These are phyloP conservation scores for Erynnis tages DNA, from an alignment of 2,888 invertebrate genomes.

Conservation along the genomic window DNA sequence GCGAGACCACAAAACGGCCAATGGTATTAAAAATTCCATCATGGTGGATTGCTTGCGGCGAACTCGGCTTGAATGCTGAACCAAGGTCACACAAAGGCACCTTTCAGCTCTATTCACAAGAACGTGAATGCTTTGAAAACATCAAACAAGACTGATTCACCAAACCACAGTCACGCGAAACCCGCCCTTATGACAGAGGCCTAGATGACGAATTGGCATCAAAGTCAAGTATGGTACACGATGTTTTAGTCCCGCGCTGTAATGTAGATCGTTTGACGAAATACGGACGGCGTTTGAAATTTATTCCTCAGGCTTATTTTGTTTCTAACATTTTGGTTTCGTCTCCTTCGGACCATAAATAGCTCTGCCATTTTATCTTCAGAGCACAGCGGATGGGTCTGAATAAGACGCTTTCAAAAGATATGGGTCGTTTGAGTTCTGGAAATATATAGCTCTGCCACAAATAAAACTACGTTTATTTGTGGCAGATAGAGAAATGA, in stretches of 20 bases:
- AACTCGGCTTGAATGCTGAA: conserved; percentile 34
- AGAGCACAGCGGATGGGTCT: conserved; percentile 2
- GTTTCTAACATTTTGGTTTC: conserved; percentile 25
- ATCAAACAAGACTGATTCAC: conserved; percentile 1
- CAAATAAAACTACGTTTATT: background rate
- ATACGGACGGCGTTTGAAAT: conserved; percentile 20
- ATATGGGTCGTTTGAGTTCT: background rate
- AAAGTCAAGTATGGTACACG: background rate
- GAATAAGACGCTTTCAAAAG: conserved; percentile 22
- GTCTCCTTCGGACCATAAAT: conserved; percentile 21
- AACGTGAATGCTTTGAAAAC: conserved; percentile 31
- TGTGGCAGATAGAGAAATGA: background rate
- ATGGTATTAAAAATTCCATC: conserved; percentile 75
- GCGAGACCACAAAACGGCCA: conserved; percentile 50
- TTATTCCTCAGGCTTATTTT: conserved; percentile 25
- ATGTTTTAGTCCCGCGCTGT: conserved; percentile 1
- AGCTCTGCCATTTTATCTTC: conserved; percentile 19
- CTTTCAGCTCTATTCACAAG: conserved; percentile 50
- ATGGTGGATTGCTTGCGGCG: conserved; percentile 53
- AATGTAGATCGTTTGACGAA: conserved; percentile 24
- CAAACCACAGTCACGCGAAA: background rate
- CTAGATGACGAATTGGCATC: conserved; percentile 19
- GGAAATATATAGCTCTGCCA: background rate
- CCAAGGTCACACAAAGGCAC: conserved; percentile 60
- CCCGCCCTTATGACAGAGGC: background rate